Evolutionary conservation across 2,113 vertebrate genomes (phyloP).

Genomic region (Apodemus sylvaticus): DNA sequence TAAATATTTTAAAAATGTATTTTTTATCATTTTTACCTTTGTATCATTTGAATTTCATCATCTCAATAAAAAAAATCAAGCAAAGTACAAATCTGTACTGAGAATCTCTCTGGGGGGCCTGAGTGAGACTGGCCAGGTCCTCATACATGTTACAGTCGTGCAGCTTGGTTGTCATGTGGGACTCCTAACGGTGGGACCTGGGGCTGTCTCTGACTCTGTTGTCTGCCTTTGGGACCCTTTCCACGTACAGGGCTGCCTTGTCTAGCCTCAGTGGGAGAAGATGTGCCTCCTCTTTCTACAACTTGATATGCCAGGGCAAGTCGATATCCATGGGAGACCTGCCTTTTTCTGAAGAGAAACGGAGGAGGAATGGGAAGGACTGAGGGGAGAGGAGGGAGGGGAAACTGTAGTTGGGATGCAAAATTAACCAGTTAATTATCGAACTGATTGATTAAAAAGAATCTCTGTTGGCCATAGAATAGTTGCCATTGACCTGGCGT

Average conservation of each 20-base stretch:
- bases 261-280: not conserved
- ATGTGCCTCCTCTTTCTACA: not conserved
- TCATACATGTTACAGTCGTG: not conserved
- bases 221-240: not conserved
- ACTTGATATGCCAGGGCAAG: not conserved
- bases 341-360: not conserved
- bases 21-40: too few species aligned
- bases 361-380: not conserved
- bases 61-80: not conserved
- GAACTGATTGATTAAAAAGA: not conserved
- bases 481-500: not conserved
- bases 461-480: not conserved
- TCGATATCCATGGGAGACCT: not conserved
- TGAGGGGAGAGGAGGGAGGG: not conserved
- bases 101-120: not conserved
- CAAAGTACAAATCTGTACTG: not conserved
- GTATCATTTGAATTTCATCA: not conserved
- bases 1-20: not conserved
- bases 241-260: not conserved
- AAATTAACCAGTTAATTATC: not conserved
- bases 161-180: not conserved
- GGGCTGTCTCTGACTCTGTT: too few species aligned
- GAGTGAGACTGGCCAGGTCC: not conserved
- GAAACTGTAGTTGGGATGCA: not conserved
- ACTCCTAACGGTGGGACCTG: not conserved